Evolutionary conservation across 2,797 vertebrate species (phyloP).

Genomic region (Anas bahamensis): DNA sequence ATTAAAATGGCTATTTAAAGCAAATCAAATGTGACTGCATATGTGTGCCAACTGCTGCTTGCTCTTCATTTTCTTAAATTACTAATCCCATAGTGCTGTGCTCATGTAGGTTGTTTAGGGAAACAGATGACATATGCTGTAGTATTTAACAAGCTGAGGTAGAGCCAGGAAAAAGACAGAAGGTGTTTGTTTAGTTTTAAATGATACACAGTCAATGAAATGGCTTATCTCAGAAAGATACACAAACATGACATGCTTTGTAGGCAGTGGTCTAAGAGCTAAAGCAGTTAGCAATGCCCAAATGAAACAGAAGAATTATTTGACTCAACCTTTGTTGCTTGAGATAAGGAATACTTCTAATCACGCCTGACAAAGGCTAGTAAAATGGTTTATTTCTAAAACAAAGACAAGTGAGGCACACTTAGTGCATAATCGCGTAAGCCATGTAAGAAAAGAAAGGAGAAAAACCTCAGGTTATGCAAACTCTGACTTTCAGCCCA

Average conservation of each 20-base stretch:
- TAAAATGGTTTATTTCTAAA: not conserved
- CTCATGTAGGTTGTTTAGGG: constrained; percentile 12
- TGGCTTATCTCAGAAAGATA: not conserved
- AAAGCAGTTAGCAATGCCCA: not conserved
- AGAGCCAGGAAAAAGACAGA: constrained; percentile 61
- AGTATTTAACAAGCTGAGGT: constrained; percentile 34
- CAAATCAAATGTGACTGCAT: constrained; percentile 34
- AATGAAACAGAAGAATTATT: not conserved
- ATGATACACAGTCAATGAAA: not conserved
- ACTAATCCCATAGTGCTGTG: not conserved
- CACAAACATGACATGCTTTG: not conserved
- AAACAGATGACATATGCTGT: constrained; percentile 34
- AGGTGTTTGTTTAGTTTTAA: constrained; percentile 63
- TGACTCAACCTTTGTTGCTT: not conserved
- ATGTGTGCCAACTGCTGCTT: constrained; percentile 1
- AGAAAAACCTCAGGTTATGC: not conserved
- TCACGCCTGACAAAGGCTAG: not conserved
- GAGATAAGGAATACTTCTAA: not conserved
- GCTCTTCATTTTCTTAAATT: constrained; percentile 47
- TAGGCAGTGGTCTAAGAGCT: not conserved
- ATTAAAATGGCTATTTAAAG: constrained; percentile 15
- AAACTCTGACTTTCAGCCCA: not conserved
- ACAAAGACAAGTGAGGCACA: not conserved
- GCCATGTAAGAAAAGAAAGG: not conserved
- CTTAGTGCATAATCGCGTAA: not conserved